Evolutionary conservation across 2,797 vertebrate genomes (phyloP).

Genomic region (Leptodactylus fallax): DNA sequence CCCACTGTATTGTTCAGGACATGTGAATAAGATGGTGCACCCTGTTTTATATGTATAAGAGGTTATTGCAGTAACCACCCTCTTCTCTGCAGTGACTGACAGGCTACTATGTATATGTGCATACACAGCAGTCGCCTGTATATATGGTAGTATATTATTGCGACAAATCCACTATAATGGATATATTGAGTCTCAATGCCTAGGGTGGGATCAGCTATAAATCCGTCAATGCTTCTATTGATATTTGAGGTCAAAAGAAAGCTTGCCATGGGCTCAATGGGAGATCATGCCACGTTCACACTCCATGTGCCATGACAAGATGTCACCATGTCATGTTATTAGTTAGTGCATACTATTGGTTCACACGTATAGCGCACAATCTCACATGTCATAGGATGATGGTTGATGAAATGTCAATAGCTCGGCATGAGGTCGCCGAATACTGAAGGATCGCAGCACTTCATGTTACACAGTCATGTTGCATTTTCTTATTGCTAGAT

Average conservation of each 20-base stretch:
- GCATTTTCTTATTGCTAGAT: constrained; percentile 12
- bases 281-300: background rate
- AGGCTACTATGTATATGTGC: no score
- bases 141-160: no score
- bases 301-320: background rate
- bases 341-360: constrained; percentile 25
- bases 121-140: no score
- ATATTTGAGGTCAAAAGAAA: background rate
- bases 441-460: background rate
- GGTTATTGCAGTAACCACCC: no score
- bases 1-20: no score
- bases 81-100: no score
- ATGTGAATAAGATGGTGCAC: no score
- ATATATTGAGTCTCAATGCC: no score
- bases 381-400: constrained; percentile 16
- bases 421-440: background rate
- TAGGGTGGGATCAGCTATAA: no score
- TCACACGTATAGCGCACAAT: background rate
- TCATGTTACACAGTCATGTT: background rate
- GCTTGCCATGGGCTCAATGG: background rate
- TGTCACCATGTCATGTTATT: background rate
- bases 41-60: no score
- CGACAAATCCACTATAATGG: no score
- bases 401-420: background rate
- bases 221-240: background rate